A percentile compares a stretch with the other conserved stretches of the same genome.
Conservation (phyloP, 2,888 invertebrate species). For the Limnephilus lunatus region DNA sequence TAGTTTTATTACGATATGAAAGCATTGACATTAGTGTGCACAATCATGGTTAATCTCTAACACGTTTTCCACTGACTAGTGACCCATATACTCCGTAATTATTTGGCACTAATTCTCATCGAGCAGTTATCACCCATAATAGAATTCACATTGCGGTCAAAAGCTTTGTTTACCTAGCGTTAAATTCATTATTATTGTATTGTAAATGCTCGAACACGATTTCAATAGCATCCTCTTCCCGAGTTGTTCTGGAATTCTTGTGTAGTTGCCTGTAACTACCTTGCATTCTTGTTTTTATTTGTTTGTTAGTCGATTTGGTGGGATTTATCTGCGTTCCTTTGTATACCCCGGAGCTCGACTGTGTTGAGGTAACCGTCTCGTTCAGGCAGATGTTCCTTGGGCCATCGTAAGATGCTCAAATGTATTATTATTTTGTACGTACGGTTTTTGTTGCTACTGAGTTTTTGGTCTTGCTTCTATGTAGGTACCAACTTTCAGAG, state of each 20-base stretch:
- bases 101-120: conserved; percentile 15
- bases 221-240: background rate
- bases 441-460: background rate
- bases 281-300: conserved; percentile 13
- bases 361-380: background rate
- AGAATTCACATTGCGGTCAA: conserved; percentile 30
- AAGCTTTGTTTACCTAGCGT: conserved; percentile 1
- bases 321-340: conserved; percentile 27
- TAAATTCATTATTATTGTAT: background rate
- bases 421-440: background rate
- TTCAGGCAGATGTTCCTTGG: background rate
- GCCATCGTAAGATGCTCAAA: background rate
- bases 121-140: conserved; percentile 9
- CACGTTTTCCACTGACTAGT: background rate
- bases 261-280: background rate
- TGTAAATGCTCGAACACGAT: background rate
- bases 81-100: conserved; percentile 8
- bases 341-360: background rate
- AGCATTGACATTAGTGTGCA: background rate
- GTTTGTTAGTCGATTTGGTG: background rate
- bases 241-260: background rate
- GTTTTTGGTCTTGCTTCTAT: background rate
- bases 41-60: background rate
- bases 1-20: background rate
- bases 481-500: background rate